Evolutionary conservation across 1,140 invertebrate species (phyloP).

Genomic region (Eulimnadia texana): DNA sequence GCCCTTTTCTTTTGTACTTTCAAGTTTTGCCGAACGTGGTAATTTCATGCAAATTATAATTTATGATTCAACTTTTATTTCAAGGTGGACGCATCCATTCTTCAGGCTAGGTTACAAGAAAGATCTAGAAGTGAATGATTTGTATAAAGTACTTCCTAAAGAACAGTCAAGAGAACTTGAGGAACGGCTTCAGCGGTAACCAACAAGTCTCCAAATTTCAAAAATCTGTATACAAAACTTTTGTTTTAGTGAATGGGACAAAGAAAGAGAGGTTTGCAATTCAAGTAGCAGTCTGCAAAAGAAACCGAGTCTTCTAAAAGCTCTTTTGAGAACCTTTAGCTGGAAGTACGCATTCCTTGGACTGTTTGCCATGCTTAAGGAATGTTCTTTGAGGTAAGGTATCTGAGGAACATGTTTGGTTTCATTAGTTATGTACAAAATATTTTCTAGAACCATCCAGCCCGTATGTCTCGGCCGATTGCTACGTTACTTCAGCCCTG

Average conservation of each 20-base stretch:
- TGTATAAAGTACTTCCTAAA: background rate
- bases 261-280: too few species aligned
- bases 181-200: background rate
- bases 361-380: background rate
- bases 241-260: too few species aligned
- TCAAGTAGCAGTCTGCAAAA: background rate
- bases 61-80: background rate
- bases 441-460: background rate
- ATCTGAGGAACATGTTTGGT: background rate
- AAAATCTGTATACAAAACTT: background rate
- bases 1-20: background rate
- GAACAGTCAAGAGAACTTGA: background rate
- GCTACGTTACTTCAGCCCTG: background rate
- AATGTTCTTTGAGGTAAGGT: background rate
- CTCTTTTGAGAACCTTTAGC: background rate
- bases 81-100: background rate
- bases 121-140: background rate
- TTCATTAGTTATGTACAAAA: background rate
- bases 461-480: background rate
- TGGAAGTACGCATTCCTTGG: background rate
- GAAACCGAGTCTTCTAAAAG: background rate
- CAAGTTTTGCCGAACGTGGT: background rate
- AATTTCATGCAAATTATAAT: background rate
- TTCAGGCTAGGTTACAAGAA: background rate
- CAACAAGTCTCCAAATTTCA: background rate